Evolutionary conservation across 2,888 invertebrate genomes (phyloP).

Genomic region (Athetis lepigone): DNA sequence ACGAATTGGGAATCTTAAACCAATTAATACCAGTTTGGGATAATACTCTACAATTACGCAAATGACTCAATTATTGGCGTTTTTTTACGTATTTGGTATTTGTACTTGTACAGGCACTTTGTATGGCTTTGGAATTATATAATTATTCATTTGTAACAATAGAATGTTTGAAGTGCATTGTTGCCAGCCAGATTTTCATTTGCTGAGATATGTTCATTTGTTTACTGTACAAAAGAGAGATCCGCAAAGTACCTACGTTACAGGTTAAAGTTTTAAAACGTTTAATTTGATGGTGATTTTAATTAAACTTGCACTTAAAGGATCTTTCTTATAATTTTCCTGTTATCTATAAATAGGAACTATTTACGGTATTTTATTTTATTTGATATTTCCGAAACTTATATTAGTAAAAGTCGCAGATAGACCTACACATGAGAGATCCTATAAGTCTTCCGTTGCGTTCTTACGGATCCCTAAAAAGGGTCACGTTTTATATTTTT

Average conservation of each 20-base stretch:
- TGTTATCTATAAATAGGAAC: too few species aligned
- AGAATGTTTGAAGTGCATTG: neutral
- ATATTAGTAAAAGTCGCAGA: too few species aligned
- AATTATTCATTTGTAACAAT: neutral
- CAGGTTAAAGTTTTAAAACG: too few species aligned
- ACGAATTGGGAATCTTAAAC: slow-evolving; percentile 50
- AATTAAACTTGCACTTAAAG: too few species aligned
- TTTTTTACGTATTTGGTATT: slow-evolving; percentile 6
- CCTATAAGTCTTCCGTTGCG: too few species aligned
- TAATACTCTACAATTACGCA: slow-evolving; percentile 41
- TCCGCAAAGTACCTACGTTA: too few species aligned
- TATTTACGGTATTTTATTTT: too few species aligned
- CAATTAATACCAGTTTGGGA: slow-evolving; percentile 35
- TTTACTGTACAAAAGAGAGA: neutral
- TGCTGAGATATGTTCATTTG: neutral
- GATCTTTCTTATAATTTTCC: too few species aligned
- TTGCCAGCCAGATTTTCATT: neutral
- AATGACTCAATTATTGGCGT: slow-evolving; percentile 27
- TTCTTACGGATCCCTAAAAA: too few species aligned
- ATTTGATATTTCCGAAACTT: too few species aligned
- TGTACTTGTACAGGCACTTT: neutral
- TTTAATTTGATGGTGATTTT: too few species aligned
- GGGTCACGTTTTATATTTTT: slow-evolving; percentile 17
- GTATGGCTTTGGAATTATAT: neutral
- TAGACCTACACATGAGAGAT: too few species aligned